phyloP scores from a whole-genome alignment of 2,113 vertebrate species.

The Sitta europaea region DNA sequence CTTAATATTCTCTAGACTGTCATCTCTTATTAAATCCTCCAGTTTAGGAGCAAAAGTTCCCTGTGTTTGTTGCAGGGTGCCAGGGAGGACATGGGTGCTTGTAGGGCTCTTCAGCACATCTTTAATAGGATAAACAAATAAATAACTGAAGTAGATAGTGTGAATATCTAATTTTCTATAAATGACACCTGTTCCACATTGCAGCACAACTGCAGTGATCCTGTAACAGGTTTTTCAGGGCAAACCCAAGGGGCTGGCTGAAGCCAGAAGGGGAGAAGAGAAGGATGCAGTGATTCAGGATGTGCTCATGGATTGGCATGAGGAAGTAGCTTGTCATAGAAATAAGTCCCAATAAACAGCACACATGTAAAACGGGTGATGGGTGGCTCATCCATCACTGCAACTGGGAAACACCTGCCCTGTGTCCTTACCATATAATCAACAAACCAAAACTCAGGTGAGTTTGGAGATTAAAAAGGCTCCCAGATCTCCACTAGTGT shows the following conservation, averaged over 20 bases:
- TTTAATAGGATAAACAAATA: background rate
- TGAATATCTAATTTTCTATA: background rate
- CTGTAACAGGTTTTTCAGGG: background rate
- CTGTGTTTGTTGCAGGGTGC: background rate
- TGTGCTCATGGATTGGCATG: background rate
- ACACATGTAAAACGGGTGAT: background rate
- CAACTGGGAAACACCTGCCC: background rate
- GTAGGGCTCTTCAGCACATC: background rate
- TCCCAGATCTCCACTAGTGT: background rate
- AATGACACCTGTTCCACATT: background rate
- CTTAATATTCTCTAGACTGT: background rate
- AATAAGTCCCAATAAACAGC: background rate
- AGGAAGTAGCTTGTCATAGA: background rate
- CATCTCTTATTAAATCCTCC: background rate
- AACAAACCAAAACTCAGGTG: background rate
- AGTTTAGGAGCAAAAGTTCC: background rate
- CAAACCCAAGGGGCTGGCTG: background rate
- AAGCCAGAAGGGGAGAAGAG: background rate
- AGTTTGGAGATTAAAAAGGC: background rate
- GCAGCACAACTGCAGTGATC: fast-evolving
- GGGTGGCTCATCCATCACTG: background rate
- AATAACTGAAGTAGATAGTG: background rate
- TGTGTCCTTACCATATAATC: background rate
- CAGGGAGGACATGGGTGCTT: background rate
- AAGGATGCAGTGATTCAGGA: background rate